phyloP scores from a whole-genome alignment of 2,888 invertebrate species.

The Actias luna region DNA sequence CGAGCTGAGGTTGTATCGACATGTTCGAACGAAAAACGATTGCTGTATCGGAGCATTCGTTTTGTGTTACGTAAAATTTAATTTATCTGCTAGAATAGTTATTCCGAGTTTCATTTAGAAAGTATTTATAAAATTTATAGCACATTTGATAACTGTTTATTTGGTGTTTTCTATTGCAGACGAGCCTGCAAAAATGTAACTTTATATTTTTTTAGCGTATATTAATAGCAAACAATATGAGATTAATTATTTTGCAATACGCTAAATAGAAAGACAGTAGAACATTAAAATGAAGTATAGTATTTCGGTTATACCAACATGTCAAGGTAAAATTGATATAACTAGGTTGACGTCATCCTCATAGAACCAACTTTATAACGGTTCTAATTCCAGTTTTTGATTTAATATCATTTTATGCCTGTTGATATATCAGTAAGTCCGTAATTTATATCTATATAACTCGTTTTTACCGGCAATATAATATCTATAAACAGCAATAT shows the following conservation, averaged over 20 bases:
- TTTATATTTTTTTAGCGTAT: too few relatives aligned
- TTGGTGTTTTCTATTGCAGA: neutral
- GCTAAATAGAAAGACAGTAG: neutral
- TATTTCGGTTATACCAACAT: neutral
- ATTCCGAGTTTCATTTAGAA: neutral
- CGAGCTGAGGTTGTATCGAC: constrained; percentile 7
- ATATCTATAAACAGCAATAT: neutral
- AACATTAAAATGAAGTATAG: neutral
- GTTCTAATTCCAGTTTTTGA: constrained; percentile 1
- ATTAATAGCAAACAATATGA: too few relatives aligned
- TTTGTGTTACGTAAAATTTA: constrained; percentile 7
- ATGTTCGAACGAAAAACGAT: constrained; percentile 6
- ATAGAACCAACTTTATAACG: neutral
- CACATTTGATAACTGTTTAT: neutral
- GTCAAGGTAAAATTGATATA: neutral
- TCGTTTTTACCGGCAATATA: neutral
- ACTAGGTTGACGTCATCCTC: neutral
- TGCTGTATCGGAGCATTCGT: neutral
- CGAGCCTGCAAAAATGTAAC: too few relatives aligned
- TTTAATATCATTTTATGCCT: neutral
- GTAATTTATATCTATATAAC: neutral
- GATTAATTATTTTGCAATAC: too few relatives aligned
- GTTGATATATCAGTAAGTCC: neutral
- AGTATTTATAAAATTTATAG: constrained; percentile 4
- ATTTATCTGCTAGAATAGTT: constrained; percentile 9